Percentiles rank a stretch among this genome's conserved stretches.
These are phyloP conservation scores for Cavia aperea DNA, from an alignment of 2,113 vertebrate species.

Conservation along the genomic window DNA sequence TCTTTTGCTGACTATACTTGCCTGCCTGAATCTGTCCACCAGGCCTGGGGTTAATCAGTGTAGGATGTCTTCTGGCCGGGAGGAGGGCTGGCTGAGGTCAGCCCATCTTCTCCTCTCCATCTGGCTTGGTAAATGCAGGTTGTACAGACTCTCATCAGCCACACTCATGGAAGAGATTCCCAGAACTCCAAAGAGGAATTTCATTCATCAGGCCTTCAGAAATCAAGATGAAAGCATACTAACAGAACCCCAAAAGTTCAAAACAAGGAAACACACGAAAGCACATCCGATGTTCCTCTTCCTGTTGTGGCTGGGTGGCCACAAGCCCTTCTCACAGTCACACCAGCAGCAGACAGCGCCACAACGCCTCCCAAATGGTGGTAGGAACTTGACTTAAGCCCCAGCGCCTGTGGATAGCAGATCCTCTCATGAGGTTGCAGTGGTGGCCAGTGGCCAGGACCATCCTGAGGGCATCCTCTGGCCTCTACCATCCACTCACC, in stretches of 20 bases:
- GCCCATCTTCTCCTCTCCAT: not conserved
- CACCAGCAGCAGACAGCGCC: not conserved
- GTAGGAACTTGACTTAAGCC: not conserved
- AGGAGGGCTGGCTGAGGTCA: not conserved
- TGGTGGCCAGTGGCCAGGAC: conserved; percentile 27
- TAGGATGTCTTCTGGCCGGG: not conserved
- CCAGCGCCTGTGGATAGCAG: not conserved
- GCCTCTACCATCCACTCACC: not conserved
- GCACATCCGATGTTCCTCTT: not conserved
- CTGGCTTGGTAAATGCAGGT: not conserved
- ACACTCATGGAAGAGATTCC: not conserved
- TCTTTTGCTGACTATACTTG: not conserved
- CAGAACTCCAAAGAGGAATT: conserved; percentile 27
- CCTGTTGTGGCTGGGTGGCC: conserved; percentile 10
- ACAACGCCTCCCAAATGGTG: not conserved
- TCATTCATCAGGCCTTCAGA: conserved; percentile 6
- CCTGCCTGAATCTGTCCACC: not conserved
- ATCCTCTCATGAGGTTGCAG: not conserved
- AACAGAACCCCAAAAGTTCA: not conserved
- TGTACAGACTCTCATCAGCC: not conserved
- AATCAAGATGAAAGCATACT: conserved; percentile 23
- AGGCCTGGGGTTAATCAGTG: accelerated
- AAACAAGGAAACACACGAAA: conserved; percentile 37
- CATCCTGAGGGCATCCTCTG: not conserved
- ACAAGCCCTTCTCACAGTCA: conserved; percentile 22